Evolutionary conservation across 2,113 vertebrate genomes (phyloP).

Genomic region (Pimephales promelas): DNA sequence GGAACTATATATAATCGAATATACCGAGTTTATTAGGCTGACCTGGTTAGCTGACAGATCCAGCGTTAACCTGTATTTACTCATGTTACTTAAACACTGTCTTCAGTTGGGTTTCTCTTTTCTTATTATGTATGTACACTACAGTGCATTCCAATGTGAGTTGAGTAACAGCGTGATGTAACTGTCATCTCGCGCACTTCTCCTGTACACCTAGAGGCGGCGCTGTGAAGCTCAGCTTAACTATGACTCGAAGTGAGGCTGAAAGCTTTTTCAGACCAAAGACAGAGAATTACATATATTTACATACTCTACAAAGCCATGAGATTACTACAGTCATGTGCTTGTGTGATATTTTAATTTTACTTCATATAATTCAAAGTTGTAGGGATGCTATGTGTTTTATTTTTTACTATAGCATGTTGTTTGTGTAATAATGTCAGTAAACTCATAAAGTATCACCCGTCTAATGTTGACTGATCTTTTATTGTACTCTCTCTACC

Average conservation of each 20-base stretch:
- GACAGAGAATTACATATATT: not conserved
- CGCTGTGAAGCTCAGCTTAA: not conserved
- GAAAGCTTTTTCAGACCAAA: not conserved
- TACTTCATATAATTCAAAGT: not conserved
- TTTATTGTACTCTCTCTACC: not conserved
- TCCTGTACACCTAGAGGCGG: not conserved
- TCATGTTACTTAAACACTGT: not conserved
- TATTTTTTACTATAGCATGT: not conserved
- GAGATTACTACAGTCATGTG: not conserved
- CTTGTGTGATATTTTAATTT: not conserved
- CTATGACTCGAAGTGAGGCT: not conserved
- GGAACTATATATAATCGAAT: too few relatives aligned
- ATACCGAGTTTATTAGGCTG: not conserved
- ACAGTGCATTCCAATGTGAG: not conserved
- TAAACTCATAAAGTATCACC: not conserved
- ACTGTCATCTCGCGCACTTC: not conserved
- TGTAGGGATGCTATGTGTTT: not conserved
- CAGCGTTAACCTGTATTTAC: not conserved
- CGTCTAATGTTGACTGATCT: not conserved
- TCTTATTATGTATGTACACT: not conserved
- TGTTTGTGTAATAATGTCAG: not conserved
- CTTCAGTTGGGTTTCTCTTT: not conserved
- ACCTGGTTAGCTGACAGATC: not conserved
- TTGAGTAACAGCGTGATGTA: slow-evolving; percentile 30
- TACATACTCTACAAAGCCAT: not conserved